Base-by-base conservation (phyloP, 2,888 invertebrate species). In the Cotesia congregata region DNA sequence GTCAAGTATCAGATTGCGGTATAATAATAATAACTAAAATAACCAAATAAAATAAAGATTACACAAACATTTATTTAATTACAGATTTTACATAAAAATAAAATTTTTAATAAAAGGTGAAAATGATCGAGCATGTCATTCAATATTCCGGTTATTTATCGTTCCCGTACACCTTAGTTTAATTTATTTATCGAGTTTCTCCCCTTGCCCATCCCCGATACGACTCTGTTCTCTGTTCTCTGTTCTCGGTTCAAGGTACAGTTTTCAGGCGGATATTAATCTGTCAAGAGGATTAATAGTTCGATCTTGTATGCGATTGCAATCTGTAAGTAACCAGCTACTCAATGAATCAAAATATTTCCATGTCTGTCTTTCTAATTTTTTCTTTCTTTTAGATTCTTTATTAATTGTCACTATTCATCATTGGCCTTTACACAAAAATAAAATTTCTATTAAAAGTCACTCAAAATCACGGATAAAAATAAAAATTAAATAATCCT, bases 251-350 rank as follows among this genome's bases (percentile, higher is more conserved):
- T 39, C 60, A 60, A 62, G 7, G 72, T 68, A 60, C 64, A 30
- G 41, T 64, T 59, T 39, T 67, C 41, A 73, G 41, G 40, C 69
- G 67, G 78, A 78, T 77, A 80, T 80, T 75, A 80, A 80, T 80
- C 78, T 75, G 75, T 78, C 79, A 61, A 40, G 74, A 70, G 76
- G 68, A 80, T 81, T 81, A 80, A 81, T 80, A 79, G 77, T 62
- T 74, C 72, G 78, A 80, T 80, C 78, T 74, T 15, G 50, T 72
- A n/a, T 6, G 15, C 72, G 78, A 79, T 78, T 76, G 80, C 77
- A 75, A 80, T 79, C 77, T 71, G 69, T 59, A 41, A 68, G 40
- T 64, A 72, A 50, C 50, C 50, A 60, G 61, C 72, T 70, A 72
- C 69, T 77, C 78, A 70, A 76, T 77, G 68, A 77, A 80, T 76